Evolutionary conservation across 1,140 invertebrate species (phyloP), one percentile per base, ranked within the genome.

Genomic region (Drosophila arizonae): DNA sequence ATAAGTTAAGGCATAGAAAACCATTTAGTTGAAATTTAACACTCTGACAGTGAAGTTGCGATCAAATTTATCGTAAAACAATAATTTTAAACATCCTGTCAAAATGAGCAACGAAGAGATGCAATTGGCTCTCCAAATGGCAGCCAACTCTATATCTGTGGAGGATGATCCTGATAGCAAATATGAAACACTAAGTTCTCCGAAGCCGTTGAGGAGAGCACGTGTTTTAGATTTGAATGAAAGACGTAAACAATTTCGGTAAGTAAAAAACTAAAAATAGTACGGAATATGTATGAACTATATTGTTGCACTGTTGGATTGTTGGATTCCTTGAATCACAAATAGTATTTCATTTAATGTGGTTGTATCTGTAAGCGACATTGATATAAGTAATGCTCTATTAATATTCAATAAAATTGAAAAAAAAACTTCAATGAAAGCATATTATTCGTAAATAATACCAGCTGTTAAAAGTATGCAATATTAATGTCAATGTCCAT

Each of bases 101-200:
- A 70, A 62, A 58, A 94, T 95, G 94, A 94, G 95, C 88, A 95
- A 95, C 79, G 93, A 94, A 80, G 94, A 95, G 78, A 74, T 96
- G 43, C 93, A 94, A 68, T 89, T 95, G 81, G 95, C 95, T 2
- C 93, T 93, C 13, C 93, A 94, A 26, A 92, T 96, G 72, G 94
- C 94, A 10, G 93, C 93, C 0, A 93, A 93, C 69, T 93, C 93
- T 1, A 87, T 86, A 8, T 93, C 93, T 17, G 91, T 87, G 8
- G 82, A 86, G 62, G 82, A 79, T 36, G 84, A 87, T 0, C 52
- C 64, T 13, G 79, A 87, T 30, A 73, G 43, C 17, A 17, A 17
- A 30, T 13, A 15, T 39, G 4, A 46, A 39, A 26, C n/a, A 5
- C 17, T 21, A 46, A 51, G 56, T 61, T 93, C 93, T 10, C 94